Conservation (phyloP, 2,797 vertebrate genomes). For the Oreortyx pictus region DNA sequence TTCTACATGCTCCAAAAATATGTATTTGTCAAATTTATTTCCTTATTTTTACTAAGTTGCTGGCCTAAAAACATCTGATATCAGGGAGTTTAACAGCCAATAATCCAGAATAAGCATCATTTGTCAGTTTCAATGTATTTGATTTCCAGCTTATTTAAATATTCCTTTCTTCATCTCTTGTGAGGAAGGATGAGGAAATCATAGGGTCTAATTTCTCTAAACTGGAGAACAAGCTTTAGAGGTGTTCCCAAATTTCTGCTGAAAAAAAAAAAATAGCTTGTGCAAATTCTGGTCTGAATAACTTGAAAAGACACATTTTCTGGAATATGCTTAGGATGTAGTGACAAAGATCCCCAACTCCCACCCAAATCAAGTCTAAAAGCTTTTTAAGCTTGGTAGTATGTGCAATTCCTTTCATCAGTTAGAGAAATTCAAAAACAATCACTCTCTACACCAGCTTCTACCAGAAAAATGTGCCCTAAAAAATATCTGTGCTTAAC, state of each 20-base stretch:
- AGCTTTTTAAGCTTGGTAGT: neutral
- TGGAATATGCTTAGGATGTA: neutral
- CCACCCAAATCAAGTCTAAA: neutral
- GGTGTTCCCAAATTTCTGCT: neutral
- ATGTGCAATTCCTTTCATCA: neutral
- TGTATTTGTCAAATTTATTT: neutral
- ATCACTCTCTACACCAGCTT: neutral
- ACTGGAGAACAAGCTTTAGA: neutral
- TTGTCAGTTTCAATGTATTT: neutral
- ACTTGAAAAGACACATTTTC: neutral
- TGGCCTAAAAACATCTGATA: neutral
- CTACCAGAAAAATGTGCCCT: neutral
- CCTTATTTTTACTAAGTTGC: neutral
- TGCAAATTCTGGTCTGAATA: neutral
- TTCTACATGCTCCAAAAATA: neutral
- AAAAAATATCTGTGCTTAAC: neutral
- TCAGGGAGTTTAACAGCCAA: fast-evolving
- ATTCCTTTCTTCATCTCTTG: neutral
- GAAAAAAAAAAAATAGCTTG: neutral
- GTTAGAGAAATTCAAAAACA: neutral
- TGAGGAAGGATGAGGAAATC: neutral
- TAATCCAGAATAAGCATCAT: neutral
- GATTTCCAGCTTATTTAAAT: neutral
- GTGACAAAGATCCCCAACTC: neutral
- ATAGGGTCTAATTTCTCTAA: neutral